A percentile compares a stretch with the other conserved stretches of the same genome.
phyloP scores from a whole-genome alignment of 2,113 vertebrate genomes.

The Macrotis lagotis region DNA sequence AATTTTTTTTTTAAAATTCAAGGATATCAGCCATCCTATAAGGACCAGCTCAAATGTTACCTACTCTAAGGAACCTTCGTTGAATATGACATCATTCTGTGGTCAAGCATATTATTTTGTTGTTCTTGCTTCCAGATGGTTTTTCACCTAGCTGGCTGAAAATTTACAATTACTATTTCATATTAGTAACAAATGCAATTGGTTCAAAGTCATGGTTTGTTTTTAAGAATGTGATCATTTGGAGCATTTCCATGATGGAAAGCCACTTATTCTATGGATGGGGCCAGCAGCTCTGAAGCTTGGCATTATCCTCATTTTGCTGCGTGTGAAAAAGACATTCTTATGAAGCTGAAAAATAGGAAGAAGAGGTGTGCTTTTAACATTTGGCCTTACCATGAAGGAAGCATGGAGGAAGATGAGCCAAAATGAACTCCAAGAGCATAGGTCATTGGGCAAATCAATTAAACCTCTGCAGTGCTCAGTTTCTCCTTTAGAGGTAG shows the following conservation, averaged over 20 bases:
- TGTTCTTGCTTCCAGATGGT: background rate
- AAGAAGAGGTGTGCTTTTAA: background rate
- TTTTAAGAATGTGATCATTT: background rate
- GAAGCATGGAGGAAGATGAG: background rate
- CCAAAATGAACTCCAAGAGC: background rate
- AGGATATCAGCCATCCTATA: background rate
- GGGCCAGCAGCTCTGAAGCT: background rate
- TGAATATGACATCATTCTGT: background rate
- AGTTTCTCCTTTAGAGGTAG: background rate
- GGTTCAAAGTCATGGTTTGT: background rate
- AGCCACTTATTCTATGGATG: background rate
- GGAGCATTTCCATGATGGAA: background rate
- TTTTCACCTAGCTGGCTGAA: background rate
- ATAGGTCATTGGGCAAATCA: background rate
- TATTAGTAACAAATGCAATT: background rate
- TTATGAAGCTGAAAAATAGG: background rate
- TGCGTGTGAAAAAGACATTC: background rate
- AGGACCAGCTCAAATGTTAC: background rate
- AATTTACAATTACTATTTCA: background rate
- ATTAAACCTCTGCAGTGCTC: background rate
- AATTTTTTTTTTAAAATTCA: background rate
- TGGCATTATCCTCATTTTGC: background rate
- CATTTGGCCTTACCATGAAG: background rate
- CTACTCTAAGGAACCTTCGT: background rate
- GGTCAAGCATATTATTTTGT: background rate